Base-by-base conservation (phyloP, 2,888 invertebrate genomes). In the Cephus nigrinus region DNA sequence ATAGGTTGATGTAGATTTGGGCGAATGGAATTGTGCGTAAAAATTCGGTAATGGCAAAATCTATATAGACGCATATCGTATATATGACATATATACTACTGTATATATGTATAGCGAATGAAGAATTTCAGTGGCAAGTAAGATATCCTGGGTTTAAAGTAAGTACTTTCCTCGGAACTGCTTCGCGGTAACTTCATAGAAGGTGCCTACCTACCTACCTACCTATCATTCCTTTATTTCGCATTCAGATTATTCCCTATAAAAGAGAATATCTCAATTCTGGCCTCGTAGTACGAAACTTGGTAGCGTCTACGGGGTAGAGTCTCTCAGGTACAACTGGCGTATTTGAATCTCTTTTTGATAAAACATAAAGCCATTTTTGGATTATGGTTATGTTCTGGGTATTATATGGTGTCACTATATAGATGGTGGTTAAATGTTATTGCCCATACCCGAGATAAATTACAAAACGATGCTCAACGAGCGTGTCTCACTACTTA, bases 11-110 rank as follows among this genome's bases (percentile, higher is more conserved):
- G 89, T 90, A 90, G 90, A 91, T 90, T 90, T 91, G 90, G 86
- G 89, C 89, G 89, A 89, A 85, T 86, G 85, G 88, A 89, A 90
- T 90, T 87, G 90, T 86, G 86, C 85, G 90, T 90, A 55, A 23
- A 90, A 91, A 90, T 91, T 89, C 85, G 87, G 89, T 91, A 91
- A 91, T 91, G 89, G 90, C 88, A 89, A 85, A 89, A 55, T 55
- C 0, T 55, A 55, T 55, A 55, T 55, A 55, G 23, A 15, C 40
- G 15, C 5, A 23, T 40, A 2, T 40, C 1, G 4, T 40, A 12
- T 23, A 23, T 23, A 34, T 34, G 11, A 9, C 9, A 34, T 34
- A 4, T 40, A 40, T 40, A 40, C 12, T 12, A 12, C 31, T 31
- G 31, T 31, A 31, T 1, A 31, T 40, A 40, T 23, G 4, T 23